These are phyloP conservation scores for Xanthorhoe spadicearia DNA, from an alignment of 2,888 invertebrate genomes.

Conservation along the genomic window DNA sequence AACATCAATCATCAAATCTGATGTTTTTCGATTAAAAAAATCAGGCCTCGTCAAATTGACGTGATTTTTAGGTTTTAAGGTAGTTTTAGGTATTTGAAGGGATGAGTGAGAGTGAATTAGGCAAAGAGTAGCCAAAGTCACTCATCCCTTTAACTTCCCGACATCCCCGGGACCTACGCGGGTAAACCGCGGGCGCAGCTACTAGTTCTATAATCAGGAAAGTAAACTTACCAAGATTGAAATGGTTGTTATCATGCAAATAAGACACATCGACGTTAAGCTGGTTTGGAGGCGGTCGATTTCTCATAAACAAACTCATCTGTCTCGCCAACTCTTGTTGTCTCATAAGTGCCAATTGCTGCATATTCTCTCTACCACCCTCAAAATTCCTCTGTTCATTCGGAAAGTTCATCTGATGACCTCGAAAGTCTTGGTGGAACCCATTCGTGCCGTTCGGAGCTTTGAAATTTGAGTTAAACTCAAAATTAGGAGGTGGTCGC, in stretches of 20 bases:
- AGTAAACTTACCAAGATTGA: constrained; percentile 70
- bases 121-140: too few relatives aligned
- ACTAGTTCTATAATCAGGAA: background rate
- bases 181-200: too few relatives aligned
- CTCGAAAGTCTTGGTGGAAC: constrained; percentile 70
- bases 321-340: constrained; percentile 78
- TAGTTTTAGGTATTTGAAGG: too few relatives aligned
- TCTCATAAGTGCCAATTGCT: constrained; percentile 67
- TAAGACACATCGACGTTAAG: constrained; percentile 78
- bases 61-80: too few relatives aligned
- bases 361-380: constrained; percentile 62
- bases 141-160: too few relatives aligned
- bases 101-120: too few relatives aligned
- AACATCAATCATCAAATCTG: too few relatives aligned
- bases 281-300: constrained; percentile 72
- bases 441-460: constrained; percentile 73
- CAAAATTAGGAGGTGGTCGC: constrained; percentile 66
- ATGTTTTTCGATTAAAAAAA: too few relatives aligned
- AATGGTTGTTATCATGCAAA: constrained; percentile 74
- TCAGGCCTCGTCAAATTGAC: too few relatives aligned
- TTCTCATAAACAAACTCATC: constrained; percentile 75
- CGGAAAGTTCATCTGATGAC: constrained; percentile 55
- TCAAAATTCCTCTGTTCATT: constrained; percentile 71
- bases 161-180: too few relatives aligned
- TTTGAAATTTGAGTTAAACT: constrained; percentile 48